Evolutionary conservation across 2,113 vertebrate species (phyloP).

Genomic region (Stegastes partitus): DNA sequence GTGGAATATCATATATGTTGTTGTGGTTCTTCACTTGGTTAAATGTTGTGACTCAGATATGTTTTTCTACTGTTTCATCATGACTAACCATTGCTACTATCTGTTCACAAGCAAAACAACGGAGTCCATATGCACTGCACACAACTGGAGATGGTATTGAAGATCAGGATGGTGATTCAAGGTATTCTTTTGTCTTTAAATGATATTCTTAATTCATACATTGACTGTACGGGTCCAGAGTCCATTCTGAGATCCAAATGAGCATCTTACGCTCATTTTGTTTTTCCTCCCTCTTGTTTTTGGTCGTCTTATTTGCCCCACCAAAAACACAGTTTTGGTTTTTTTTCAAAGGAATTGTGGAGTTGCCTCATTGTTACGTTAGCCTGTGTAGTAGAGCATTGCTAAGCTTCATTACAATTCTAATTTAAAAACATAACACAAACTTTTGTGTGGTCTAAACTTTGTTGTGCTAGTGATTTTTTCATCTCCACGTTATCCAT

Average conservation of each 20-base stretch:
- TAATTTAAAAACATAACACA: not conserved
- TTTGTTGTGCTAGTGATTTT: not conserved
- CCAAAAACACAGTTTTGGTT: constrained; percentile 2
- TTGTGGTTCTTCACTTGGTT: not conserved
- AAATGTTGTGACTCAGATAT: not conserved
- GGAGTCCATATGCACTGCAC: constrained; percentile 93
- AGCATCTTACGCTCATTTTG: not conserved
- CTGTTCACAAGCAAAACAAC: constrained; percentile 88
- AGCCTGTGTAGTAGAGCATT: not conserved
- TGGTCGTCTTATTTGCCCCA: not conserved
- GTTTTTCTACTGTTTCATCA: not conserved
- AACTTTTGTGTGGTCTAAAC: not conserved
- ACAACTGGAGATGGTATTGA: constrained; percentile 88
- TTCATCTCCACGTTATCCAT: too few relatives aligned
- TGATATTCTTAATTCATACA: not conserved
- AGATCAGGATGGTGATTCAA: constrained; percentile 95
- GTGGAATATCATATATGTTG: not conserved
- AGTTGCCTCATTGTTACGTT: not conserved
- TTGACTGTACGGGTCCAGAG: not conserved
- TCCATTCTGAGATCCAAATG: constrained; percentile 4
- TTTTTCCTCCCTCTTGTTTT: not conserved
- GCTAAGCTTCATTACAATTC: not conserved
- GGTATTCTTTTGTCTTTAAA: constrained; percentile 81
- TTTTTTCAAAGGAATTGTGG: too few relatives aligned
- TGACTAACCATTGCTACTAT: constrained; percentile 3